Percentiles rank a stretch among this genome's conserved stretches.
phyloP scores from a whole-genome alignment of 2,113 vertebrate species.

The Poicephalus gulielmi region DNA sequence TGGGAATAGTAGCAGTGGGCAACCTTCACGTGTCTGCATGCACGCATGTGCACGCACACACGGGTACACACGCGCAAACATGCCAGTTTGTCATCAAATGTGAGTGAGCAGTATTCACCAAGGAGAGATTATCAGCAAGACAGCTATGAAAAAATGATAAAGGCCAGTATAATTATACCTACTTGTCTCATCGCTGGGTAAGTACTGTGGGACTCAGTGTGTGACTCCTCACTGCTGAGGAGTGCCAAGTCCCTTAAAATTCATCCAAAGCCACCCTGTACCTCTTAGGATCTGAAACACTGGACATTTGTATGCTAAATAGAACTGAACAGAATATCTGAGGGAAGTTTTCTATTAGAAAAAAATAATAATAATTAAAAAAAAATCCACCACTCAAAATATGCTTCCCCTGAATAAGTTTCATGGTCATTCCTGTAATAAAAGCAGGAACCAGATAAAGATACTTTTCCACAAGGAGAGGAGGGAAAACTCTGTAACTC shows the following conservation, averaged over 20 bases:
- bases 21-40: background rate
- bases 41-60: background rate
- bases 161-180: constrained; percentile 1
- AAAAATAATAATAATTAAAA: background rate
- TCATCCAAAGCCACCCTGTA: background rate
- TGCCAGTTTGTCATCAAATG: fast-evolving
- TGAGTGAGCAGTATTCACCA: background rate
- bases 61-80: background rate
- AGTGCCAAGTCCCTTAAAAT: background rate
- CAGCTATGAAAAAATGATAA: background rate
- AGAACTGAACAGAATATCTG: background rate
- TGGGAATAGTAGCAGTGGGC: background rate
- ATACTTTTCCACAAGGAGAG: background rate
- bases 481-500: background rate
- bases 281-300: background rate
- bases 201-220: background rate
- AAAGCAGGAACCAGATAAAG: background rate
- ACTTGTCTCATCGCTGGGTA: background rate
- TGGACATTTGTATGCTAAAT: background rate
- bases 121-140: constrained; percentile 12
- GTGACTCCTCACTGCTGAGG: background rate
- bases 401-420: background rate
- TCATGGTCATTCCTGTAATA: background rate
- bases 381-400: background rate
- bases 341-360: background rate